Evolutionary conservation across 2,888 invertebrate genomes (phyloP).

Genomic region (Noctua janthina): DNA sequence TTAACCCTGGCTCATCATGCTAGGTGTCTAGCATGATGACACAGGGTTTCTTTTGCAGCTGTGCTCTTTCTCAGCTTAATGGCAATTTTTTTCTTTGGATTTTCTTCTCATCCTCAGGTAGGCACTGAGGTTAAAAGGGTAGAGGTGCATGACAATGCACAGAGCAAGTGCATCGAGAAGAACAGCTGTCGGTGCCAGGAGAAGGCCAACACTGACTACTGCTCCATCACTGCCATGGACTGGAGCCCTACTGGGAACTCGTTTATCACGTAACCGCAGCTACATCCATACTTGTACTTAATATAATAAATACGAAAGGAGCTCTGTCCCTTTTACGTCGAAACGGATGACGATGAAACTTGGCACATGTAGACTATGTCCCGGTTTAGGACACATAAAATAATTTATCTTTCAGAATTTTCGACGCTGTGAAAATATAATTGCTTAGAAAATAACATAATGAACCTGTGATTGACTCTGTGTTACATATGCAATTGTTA

Average conservation of each 20-base stretch:
- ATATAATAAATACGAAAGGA: background rate
- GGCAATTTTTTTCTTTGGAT: background rate
- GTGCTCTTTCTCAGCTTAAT: background rate
- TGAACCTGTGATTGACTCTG: no score
- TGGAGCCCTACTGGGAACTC: slow-evolving; percentile 88
- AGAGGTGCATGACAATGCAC: slow-evolving; percentile 79
- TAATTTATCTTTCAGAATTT: background rate
- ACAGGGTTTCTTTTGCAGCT: background rate
- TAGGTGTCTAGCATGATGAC: background rate
- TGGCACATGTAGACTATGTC: no score
- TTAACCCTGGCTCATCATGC: background rate
- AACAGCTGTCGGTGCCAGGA: slow-evolving; percentile 70
- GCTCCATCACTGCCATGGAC: slow-evolving; percentile 82
- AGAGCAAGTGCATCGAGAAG: slow-evolving; percentile 71
- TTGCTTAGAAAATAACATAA: background rate
- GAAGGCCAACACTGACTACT: slow-evolving; percentile 51
- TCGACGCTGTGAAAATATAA: background rate
- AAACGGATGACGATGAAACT: background rate
- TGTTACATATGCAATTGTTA: no score
- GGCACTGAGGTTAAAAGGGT: slow-evolving; percentile 76
- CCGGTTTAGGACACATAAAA: background rate
- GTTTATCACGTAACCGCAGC: slow-evolving; percentile 76
- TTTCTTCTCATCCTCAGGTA: slow-evolving; percentile 71
- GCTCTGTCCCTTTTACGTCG: background rate
- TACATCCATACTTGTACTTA: background rate